Evolutionary conservation across 1,140 invertebrate species (phyloP), one percentile per base, ranked within the genome.

Genomic region (Oncopeltus fasciatus): DNA sequence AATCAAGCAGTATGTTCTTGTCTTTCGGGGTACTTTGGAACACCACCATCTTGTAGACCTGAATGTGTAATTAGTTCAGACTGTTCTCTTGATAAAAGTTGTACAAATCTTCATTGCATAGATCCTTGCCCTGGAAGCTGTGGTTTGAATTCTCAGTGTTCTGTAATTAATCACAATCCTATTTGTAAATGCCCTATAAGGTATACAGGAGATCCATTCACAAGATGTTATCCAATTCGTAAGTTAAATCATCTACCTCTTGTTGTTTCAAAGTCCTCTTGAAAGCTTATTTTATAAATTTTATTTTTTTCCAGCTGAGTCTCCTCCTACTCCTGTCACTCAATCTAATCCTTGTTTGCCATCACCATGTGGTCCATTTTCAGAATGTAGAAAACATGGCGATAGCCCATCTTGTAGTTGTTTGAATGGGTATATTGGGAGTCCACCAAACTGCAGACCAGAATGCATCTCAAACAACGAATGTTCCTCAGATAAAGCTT

Each of bases 71-170:
- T 80, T 3, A 76, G 78, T 63, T 71, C 80, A 1, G 76, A 80
- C 65, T 76, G 80, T 70, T 62, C 77, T 61, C 72, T 73, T 2
- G 73, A 73, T 33, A 75, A 77, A 64, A 78, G 79, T 28, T 83
- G 81, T 62, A 78, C 80, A 31, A 74, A 74, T 24, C 79, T 81
- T 69, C 86, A 82, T 74, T 87, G 85, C 69, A 72, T 78, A 63
- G 81, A 87, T 73, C 84, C 84, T 12, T 91, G 88, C 65, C 78
- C 80, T 8, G 85, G 85, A 58, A 80, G 82, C 11, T 92, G 89
- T 72, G 88, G 88, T 16, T 72, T 80, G 5, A 80, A 81, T 68
- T 81, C 86, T 0, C 77, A 81, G 59, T 90, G 87, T 69, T 75
- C 80, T 67, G 82, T 85, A 2, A 72, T 80, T 2, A 81, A 81